A percentile compares a stretch with the other conserved stretches of the same genome.
Evolutionary conservation across 2,797 vertebrate genomes (phyloP).

Genomic region (Platyrinchus mystaceus): DNA sequence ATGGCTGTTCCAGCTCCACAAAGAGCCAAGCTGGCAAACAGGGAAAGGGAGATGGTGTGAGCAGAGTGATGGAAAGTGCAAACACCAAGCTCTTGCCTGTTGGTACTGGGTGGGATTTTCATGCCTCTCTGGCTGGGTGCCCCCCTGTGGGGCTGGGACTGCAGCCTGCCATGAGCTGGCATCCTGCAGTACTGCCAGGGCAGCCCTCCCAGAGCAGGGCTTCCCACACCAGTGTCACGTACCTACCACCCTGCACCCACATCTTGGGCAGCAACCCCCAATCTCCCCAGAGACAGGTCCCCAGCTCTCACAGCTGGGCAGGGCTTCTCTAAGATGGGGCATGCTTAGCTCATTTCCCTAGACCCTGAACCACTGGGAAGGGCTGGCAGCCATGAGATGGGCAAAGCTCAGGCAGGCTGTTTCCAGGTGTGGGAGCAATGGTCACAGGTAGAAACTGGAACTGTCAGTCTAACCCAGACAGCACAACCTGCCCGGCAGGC

Average conservation of each 20-base stretch:
- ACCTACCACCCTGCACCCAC: not conserved
- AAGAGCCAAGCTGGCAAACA: not conserved
- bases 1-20: not conserved
- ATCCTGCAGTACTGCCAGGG: not conserved
- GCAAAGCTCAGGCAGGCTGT: not conserved
- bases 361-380: not conserved
- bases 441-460: not conserved
- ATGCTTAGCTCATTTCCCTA: not conserved
- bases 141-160: not conserved
- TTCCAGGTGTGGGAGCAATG: not conserved
- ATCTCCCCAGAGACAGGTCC: too few species aligned
- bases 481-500: not conserved
- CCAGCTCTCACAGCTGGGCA: not conserved
- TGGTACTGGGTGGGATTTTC: not conserved
- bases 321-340: not conserved
- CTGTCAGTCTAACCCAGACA: not conserved
- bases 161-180: not conserved
- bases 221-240: not conserved
- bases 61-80: accelerated
- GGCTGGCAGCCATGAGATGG: not conserved
- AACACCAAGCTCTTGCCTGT: not conserved
- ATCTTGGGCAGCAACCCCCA: not conserved
- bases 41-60: not conserved
- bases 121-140: not conserved
- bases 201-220: not conserved